Base-by-base conservation (phyloP, 2,888 invertebrate species). In the Drosophila differens region DNA sequence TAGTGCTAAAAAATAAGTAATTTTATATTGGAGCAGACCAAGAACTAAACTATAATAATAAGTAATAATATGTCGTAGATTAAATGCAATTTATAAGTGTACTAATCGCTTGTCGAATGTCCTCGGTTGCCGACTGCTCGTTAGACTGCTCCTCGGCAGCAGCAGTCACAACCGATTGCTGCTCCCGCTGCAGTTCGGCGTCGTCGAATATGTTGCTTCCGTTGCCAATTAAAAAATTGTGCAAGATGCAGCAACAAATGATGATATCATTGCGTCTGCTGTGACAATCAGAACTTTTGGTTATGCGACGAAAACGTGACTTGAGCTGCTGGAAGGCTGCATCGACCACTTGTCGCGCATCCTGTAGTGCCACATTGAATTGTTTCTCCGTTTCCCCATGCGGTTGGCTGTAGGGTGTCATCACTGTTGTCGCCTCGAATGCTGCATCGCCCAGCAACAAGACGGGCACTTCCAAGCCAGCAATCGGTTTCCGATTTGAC, bases 221-320 rank as follows among this genome's bases (percentile, higher is more conserved):
- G 7, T 53, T 22, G 44, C 14, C 5, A 30, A n/a, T 61, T 22
- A 66, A 14, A 32, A 55, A 37, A 30, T 61, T 67, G 30, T 67
- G 67, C 22, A 67, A 47, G 32, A 12, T 61, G 47, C 44, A 53
- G 22, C 53, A 62, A 33, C 68, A 41, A 4, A 39, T 14, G 3
- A 68, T 5, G 19, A 63, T 51, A 32, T 54, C 30, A 14, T 22
- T 41, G 28, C 30, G 22, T 0, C 28, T 28, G 5, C 16, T 25
- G 10, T 47, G 49, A 19, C 2, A 49, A 12, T 68, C 39, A 0
- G 47, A 16, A 0, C 10, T 30, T 22, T 53, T 61, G 19, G 22
- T 3, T 16, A 67, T 22, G 16, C 60, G 39, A 3, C 12, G 32
- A 44, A 66, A 66, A 10, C 66, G 53, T 14, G 44, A 30, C 6